phyloP scores from a whole-genome alignment of 2,797 vertebrate species.

The Fundulus diaphanus region DNA sequence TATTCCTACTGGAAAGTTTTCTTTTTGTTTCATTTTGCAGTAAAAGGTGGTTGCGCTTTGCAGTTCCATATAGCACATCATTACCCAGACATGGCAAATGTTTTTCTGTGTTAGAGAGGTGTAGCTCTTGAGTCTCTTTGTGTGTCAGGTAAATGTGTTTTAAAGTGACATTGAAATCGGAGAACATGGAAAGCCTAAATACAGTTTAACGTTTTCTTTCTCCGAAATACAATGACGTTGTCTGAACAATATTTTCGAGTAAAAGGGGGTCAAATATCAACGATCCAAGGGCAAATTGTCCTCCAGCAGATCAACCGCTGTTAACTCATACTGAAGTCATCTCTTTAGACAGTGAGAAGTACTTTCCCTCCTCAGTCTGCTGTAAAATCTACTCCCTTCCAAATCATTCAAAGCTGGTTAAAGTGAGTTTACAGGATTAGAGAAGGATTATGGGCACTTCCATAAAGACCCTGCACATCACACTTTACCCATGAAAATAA shows the following conservation, averaged over 20 bases:
- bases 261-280: background rate
- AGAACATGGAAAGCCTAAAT: background rate
- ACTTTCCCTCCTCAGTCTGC: background rate
- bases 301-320: background rate
- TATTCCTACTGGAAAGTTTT: background rate
- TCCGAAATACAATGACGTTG: background rate
- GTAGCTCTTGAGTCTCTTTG: background rate
- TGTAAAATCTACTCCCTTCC: conserved; percentile 20
- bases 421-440: conserved; percentile 42
- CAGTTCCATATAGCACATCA: background rate
- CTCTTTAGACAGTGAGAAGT: background rate
- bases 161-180: background rate
- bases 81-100: background rate
- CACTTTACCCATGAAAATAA: conserved; percentile 28
- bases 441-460: conserved; percentile 42
- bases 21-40: background rate
- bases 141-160: background rate
- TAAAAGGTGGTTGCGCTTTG: background rate
- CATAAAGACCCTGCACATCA: conserved; percentile 30
- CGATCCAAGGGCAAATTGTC: background rate
- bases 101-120: background rate
- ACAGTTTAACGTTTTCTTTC: background rate
- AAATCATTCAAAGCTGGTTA: conserved; percentile 38
- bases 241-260: background rate
- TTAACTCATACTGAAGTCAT: conserved; percentile 5